These are phyloP conservation scores for Nomada goodeniana DNA, from an alignment of 2,888 invertebrate genomes.

Conservation along the genomic window DNA sequence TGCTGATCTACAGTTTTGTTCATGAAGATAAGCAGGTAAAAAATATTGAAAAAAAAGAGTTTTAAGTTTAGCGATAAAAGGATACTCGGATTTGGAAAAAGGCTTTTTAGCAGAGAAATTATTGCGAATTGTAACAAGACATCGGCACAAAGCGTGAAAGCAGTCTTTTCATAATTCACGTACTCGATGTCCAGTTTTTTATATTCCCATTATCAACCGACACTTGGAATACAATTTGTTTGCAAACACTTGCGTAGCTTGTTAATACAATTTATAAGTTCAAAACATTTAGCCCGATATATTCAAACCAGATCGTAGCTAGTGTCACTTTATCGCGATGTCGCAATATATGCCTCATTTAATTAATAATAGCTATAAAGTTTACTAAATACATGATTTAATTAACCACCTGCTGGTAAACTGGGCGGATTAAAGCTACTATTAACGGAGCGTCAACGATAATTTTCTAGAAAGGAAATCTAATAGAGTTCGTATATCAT, in stretches of 20 bases:
- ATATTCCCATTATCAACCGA: too few relatives aligned
- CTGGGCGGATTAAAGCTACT: constrained; percentile 17
- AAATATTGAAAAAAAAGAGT: too few relatives aligned
- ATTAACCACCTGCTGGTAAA: constrained; percentile 24
- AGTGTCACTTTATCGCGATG: background rate
- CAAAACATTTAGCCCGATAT: constrained; percentile 3
- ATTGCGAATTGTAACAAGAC: too few relatives aligned
- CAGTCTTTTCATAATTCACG: too few relatives aligned
- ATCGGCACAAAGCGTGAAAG: too few relatives aligned
- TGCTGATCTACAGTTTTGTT: too few relatives aligned
- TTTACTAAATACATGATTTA: constrained; percentile 29
- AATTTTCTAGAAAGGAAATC: constrained; percentile 23
- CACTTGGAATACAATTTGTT: too few relatives aligned
- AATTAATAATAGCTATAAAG: constrained; percentile 12
- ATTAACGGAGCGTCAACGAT: constrained; percentile 19
- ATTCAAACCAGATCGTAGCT: constrained; percentile 1
- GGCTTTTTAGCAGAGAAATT: too few relatives aligned
- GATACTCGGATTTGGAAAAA: too few relatives aligned
- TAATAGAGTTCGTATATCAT: constrained; percentile 6
- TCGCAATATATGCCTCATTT: background rate
- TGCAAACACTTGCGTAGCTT: background rate
- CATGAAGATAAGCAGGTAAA: too few relatives aligned
- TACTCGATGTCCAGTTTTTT: too few relatives aligned
- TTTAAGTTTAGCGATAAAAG: too few relatives aligned
- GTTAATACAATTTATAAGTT: background rate